phyloP scores from a whole-genome alignment of 2,797 vertebrate genomes.

The Fistularia commersonii region DNA sequence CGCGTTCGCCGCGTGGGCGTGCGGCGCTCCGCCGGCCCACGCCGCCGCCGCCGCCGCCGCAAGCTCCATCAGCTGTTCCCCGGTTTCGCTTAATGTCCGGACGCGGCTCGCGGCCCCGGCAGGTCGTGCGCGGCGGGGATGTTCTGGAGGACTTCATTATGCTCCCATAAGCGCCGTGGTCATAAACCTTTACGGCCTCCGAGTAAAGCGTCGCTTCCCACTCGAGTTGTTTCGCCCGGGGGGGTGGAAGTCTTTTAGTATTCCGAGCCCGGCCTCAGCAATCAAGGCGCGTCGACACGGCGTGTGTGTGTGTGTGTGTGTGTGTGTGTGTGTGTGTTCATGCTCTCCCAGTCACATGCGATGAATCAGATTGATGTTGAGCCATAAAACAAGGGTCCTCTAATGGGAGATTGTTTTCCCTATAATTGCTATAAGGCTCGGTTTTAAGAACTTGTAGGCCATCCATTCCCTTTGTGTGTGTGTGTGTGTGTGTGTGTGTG shows the following conservation, averaged over 20 bases:
- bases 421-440: conserved; percentile 54
- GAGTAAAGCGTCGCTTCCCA: conserved; percentile 9
- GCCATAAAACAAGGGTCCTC: conserved; percentile 39
- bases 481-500: too few species aligned
- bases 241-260: conserved; percentile 13
- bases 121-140: too few species aligned
- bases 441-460: conserved; percentile 37
- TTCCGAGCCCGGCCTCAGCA: conserved; percentile 14
- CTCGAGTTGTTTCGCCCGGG: conserved; percentile 11
- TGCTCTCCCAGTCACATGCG: conserved; percentile 33
- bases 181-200: conserved; percentile 21
- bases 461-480: conserved; percentile 21
- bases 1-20: too few species aligned
- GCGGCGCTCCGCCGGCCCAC: too few species aligned
- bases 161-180: conserved; percentile 4
- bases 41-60: too few species aligned
- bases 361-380: conserved; percentile 47
- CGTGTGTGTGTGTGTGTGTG: too few species aligned
- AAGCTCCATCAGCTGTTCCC: too few species aligned
- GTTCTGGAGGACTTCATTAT: conserved; percentile 11
- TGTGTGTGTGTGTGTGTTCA: conserved; percentile 20
- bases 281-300: conserved; percentile 5
- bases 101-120: too few species aligned
- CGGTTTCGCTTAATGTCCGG: too few species aligned
- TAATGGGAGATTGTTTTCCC: conserved; percentile 42